These are phyloP conservation scores for Gyps fulvus DNA, from an alignment of 2,113 vertebrate genomes.

Conservation along the genomic window DNA sequence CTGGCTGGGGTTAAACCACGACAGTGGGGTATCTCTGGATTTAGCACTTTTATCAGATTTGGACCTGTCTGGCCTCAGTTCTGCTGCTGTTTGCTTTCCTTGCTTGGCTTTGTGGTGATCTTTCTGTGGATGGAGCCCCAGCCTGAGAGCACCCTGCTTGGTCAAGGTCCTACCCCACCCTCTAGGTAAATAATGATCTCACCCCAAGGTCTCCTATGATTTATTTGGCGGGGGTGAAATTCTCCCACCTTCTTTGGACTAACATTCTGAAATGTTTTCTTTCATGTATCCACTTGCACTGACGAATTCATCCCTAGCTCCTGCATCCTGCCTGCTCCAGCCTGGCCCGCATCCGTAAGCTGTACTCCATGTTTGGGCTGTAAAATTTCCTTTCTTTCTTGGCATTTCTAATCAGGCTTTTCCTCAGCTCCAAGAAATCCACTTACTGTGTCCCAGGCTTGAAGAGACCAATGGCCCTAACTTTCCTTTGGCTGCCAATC, in stretches of 20 bases:
- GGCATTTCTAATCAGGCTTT: not conserved
- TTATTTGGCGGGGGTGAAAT: not conserved
- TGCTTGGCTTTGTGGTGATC: not conserved
- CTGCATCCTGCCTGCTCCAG: not conserved
- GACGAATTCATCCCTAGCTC: not conserved
- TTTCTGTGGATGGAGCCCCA: not conserved
- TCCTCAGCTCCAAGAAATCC: not conserved
- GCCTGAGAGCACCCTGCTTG: not conserved
- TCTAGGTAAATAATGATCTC: constrained; percentile 6
- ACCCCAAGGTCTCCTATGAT: not conserved
- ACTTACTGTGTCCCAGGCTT: not conserved
- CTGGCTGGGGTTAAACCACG: too few species aligned
- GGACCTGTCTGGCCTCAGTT: not conserved
- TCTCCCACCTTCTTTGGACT: not conserved
- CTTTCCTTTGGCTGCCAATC: not conserved
- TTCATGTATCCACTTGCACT: not conserved
- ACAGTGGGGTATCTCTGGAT: not conserved
- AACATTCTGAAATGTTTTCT: not conserved
- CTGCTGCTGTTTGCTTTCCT: not conserved
- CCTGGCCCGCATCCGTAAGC: rapidly evolving
- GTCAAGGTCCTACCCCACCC: not conserved
- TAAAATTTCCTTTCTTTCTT: not conserved
- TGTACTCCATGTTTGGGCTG: not conserved
- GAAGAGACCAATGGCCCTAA: not conserved
- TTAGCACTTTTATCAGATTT: not conserved